Evolutionary conservation across 2,888 invertebrate genomes (phyloP), one percentile per base, ranked within the genome.

Genomic region (Eupelmus urozonus): DNA sequence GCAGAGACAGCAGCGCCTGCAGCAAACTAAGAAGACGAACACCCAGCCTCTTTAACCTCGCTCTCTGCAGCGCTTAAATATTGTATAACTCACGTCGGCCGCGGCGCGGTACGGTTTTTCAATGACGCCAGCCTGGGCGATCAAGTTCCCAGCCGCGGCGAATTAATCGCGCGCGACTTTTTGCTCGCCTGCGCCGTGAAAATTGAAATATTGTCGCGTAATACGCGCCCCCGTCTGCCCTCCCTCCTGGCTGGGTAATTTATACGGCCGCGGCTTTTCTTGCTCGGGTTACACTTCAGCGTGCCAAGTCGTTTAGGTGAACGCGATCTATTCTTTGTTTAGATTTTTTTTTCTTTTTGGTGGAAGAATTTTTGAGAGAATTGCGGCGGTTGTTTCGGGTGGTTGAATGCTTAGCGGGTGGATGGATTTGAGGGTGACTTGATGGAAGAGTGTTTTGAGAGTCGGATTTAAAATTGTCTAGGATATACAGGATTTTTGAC

Each of bases 121-220:
- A 78, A 74, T 65, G 57, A 53, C n/a, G 27, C 34, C 23, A 34
- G 25, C 63, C 62, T n/a, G n/a, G 27, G 29, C 59, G 76, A 73
- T 76, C 73, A 63, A 80, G 70, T 76, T 76, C 9, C 59, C 53
- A 16, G 13, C 25, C 45, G 1, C 3, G 27, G 57, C 51, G 69
- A 67, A 73, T 79, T 79, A 76, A 80, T 73, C 73, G 67, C 55
- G 27, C 16, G 45, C 62, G 27, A 34, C 13, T 75, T 72, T 79
- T 76, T 76, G 34, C 67, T 63, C 23, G 0, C 5, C 9, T 11
- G 7, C 42, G 57, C 42, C 11, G 29, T 42, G 49, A 72, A 79
- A 76, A 76, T 79, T 76, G 76, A 76, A 80, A 73, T 80, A 80
- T 80, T 42, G 57, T 59, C 59, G 67, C 49, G 20, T 59, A 67